These are phyloP conservation scores for Cantharis nigra DNA, from an alignment of 2,888 invertebrate genomes.

Conservation along the genomic window DNA sequence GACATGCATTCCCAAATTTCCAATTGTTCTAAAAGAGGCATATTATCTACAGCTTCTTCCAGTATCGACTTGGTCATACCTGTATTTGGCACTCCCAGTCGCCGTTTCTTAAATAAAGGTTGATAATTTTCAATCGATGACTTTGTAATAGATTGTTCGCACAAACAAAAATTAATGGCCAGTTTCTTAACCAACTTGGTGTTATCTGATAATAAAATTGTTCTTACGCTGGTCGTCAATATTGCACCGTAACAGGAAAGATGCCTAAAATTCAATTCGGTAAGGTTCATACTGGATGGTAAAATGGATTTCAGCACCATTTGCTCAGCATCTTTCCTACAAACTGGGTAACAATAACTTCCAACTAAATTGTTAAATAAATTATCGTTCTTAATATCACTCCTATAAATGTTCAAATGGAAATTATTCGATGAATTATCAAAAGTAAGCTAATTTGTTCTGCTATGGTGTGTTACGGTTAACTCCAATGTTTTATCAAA, in stretches of 20 bases:
- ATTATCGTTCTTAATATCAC: background rate
- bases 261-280: slow-evolving; percentile 3
- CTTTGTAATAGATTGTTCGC: background rate
- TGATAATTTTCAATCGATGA: too few species aligned
- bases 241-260: background rate
- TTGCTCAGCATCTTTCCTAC: background rate
- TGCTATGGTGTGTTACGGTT: background rate
- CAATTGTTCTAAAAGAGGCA: background rate
- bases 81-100: too few species aligned
- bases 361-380: background rate
- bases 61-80: too few species aligned
- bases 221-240: background rate
- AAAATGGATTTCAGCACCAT: background rate
- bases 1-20: slow-evolving; percentile 7
- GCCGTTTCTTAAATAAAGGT: too few species aligned
- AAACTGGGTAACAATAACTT: slow-evolving; percentile 1
- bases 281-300: background rate
- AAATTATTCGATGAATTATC: background rate
- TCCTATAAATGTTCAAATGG: background rate
- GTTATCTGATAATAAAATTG: background rate
- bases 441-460: background rate
- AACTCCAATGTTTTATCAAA: background rate
- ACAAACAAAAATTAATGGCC: slow-evolving; percentile 7
- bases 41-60: background rate
- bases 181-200: slow-evolving; percentile 2